These are phyloP conservation scores for Sebastes melanostomus DNA, from an alignment of 2,797 vertebrate genomes.

Conservation along the genomic window DNA sequence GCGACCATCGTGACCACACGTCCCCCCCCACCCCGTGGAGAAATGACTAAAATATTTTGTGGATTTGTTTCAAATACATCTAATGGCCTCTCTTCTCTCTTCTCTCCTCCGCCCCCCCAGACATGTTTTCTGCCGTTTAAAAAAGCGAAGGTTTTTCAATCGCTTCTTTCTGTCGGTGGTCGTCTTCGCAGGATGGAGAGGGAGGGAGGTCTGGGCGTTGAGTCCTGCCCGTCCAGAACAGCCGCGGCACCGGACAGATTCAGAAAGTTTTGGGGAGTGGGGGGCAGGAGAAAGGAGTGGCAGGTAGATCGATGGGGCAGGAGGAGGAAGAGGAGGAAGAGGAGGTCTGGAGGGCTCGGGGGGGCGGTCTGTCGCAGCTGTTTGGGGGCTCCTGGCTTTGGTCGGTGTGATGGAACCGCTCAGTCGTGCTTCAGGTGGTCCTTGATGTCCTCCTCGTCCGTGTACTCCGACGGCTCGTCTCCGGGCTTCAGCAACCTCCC, in stretches of 20 bases:
- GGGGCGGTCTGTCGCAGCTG: slow-evolving; percentile 85
- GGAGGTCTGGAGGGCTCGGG: slow-evolving; percentile 63
- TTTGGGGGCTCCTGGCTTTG: slow-evolving; percentile 92
- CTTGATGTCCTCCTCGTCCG: slow-evolving; percentile 98
- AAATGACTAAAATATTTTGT: slow-evolving; percentile 57
- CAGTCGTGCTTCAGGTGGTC: slow-evolving; percentile 98
- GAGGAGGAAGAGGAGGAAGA: slow-evolving; percentile 54
- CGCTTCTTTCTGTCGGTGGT: slow-evolving; percentile 35
- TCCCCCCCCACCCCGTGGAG: slow-evolving; percentile 1
- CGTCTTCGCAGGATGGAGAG: slow-evolving; percentile 64
- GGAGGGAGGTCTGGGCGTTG: slow-evolving; percentile 39
- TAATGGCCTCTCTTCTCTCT: slow-evolving; percentile 61
- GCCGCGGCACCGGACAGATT: slow-evolving; percentile 50
- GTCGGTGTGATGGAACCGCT: slow-evolving; percentile 85
- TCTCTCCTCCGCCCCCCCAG: background rate
- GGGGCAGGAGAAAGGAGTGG: background rate
- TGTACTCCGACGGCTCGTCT: slow-evolving; percentile 98
- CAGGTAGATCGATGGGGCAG: background rate
- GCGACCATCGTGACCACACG: slow-evolving; percentile 19
- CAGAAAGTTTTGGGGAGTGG: background rate
- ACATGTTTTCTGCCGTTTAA: slow-evolving; percentile 77
- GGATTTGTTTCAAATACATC: slow-evolving; percentile 47
- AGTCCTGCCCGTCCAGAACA: slow-evolving; percentile 49
- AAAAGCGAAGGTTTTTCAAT: slow-evolving; percentile 63
- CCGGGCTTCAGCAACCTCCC: slow-evolving; percentile 97